These are phyloP conservation scores for Sinocyclocheilus grahami DNA, from an alignment of 2,113 vertebrate species.

Conservation along the genomic window DNA sequence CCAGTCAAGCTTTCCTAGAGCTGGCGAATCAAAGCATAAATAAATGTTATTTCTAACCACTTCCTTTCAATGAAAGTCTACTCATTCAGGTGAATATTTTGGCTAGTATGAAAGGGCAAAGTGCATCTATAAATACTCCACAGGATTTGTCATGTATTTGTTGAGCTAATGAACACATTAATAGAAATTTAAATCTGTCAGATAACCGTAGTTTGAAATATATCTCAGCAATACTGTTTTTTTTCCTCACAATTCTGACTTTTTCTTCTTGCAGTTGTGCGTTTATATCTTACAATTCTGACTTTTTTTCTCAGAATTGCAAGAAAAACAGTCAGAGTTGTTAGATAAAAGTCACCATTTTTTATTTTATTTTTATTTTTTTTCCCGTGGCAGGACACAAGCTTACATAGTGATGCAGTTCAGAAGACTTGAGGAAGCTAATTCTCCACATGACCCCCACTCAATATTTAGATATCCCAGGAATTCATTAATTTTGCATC, in stretches of 20 bases:
- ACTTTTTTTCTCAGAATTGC: no score
- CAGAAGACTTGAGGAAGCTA: background rate
- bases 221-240: no score
- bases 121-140: background rate
- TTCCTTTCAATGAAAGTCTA: background rate
- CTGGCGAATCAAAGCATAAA: background rate
- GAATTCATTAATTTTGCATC: background rate
- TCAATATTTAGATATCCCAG: background rate
- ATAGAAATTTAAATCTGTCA: background rate
- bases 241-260: no score
- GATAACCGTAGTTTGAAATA: background rate
- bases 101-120: background rate
- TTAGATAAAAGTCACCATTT: no score
- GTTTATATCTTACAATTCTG: no score
- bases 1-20: constrained; percentile 3
- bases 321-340: no score
- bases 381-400: no score
- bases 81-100: background rate
- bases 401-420: background rate
- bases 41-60: constrained; percentile 8
- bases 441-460: background rate
- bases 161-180: background rate
- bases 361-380: no score
- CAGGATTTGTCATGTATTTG: constrained; percentile 1
- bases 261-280: no score